phyloP scores from a whole-genome alignment of 2,888 invertebrate species.

The Macaria notata region DNA sequence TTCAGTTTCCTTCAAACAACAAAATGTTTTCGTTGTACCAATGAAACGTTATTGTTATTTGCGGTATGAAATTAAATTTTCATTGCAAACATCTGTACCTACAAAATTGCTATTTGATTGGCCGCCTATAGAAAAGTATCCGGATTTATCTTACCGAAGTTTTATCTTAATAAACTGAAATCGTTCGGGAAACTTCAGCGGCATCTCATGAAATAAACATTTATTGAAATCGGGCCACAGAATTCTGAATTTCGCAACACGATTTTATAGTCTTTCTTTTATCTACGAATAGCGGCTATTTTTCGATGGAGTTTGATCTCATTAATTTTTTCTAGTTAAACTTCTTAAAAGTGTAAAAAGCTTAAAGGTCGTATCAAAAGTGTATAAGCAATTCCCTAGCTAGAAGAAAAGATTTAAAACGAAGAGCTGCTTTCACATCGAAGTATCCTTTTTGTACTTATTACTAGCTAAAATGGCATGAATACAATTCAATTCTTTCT shows the following conservation, averaged over 20 bases:
- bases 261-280: conserved; percentile 37
- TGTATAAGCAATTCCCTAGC: too few species aligned
- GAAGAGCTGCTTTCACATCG: too few species aligned
- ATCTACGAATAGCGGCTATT: conserved; percentile 1
- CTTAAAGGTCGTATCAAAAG: too few species aligned
- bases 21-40: conserved; percentile 12
- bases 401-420: too few species aligned
- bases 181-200: conserved; percentile 13
- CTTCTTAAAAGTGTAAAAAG: too few species aligned
- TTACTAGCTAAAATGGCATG: too few species aligned
- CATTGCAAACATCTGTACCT: not conserved
- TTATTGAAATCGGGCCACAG: conserved; percentile 15
- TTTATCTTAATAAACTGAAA: conserved; percentile 15
- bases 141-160: conserved; percentile 7
- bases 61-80: conserved; percentile 2
- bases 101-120: conserved; percentile 7
- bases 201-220: conserved; percentile 18
- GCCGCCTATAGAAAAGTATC: not conserved
- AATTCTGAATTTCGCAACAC: conserved; percentile 23
- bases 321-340: too few species aligned
- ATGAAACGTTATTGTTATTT: conserved; percentile 1
- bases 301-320: not conserved
- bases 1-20: conserved; percentile 13
- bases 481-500: too few species aligned
- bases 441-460: too few species aligned